phyloP scores from a whole-genome alignment of 2,113 vertebrate species.

The Strigops habroptila region DNA sequence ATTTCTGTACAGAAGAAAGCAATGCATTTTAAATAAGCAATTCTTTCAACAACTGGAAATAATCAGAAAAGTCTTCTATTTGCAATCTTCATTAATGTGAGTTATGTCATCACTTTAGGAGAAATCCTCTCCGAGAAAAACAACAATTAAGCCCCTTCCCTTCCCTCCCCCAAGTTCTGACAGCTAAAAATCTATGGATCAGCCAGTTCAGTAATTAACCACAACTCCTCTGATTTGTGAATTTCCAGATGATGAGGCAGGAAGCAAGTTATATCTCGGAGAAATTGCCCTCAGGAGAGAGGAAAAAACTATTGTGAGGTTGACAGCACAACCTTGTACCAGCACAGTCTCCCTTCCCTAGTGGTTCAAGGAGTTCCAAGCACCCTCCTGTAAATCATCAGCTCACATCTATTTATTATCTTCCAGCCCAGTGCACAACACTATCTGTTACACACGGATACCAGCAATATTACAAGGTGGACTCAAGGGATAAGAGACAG shows the following conservation, averaged over 20 bases:
- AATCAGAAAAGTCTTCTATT: constrained; percentile 39
- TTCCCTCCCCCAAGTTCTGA: not conserved
- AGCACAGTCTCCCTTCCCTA: constrained; percentile 55
- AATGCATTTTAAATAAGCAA: constrained; percentile 53
- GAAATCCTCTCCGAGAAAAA: constrained; percentile 56
- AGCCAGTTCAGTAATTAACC: constrained; percentile 72
- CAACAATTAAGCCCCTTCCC: constrained; percentile 47
- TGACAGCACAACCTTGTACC: constrained; percentile 67
- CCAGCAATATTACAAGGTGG: constrained; percentile 73
- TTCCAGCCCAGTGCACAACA: constrained; percentile 76
- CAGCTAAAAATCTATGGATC: constrained; percentile 58
- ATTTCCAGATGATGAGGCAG: constrained; percentile 71
- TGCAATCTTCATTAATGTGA: constrained; percentile 65
- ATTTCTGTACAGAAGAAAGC: constrained; percentile 24
- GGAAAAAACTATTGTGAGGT: constrained; percentile 62
- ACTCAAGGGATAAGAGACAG: constrained; percentile 66
- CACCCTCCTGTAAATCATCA: constrained; percentile 78
- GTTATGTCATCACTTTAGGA: constrained; percentile 60
- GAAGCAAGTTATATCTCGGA: constrained; percentile 61
- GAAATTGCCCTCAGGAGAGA: constrained; percentile 70
- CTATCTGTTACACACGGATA: constrained; percentile 79
- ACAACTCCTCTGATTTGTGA: constrained; percentile 68
- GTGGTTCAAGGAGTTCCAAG: constrained; percentile 73
- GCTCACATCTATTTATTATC: constrained; percentile 78
- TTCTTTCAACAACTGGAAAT: constrained; percentile 57